A percentile compares a stretch with the other conserved stretches of the same genome.
These are phyloP conservation scores for Zapornia atra DNA, from an alignment of 2,113 vertebrate genomes.

Conservation along the genomic window DNA sequence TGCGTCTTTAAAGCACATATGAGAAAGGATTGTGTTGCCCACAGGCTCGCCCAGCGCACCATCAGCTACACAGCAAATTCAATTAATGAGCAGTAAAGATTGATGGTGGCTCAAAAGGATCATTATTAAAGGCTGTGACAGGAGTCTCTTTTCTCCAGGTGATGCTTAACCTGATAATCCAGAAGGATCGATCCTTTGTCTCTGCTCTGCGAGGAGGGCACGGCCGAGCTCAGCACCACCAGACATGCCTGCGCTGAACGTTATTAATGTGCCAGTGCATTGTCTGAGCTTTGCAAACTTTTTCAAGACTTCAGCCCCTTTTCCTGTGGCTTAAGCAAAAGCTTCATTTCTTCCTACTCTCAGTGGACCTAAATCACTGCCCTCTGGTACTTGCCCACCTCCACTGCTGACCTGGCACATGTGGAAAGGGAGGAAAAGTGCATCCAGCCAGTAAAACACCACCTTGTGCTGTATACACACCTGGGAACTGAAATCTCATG, in stretches of 20 bases:
- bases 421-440: background rate
- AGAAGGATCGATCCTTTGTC: background rate
- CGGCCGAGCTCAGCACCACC: background rate
- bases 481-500: background rate
- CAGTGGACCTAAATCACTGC: rapidly evolving
- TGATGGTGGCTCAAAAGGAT: background rate
- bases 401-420: rapidly evolving
- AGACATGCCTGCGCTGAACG: background rate
- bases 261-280: background rate
- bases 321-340: background rate
- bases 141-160: background rate
- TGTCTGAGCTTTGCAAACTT: background rate
- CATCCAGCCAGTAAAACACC: background rate
- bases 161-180: background rate
- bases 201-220: rapidly evolving
- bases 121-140: background rate
- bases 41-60: background rate
- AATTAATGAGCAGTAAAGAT: background rate
- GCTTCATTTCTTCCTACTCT: background rate
- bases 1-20: background rate
- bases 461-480: background rate
- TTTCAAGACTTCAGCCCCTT: background rate
- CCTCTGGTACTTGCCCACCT: background rate
- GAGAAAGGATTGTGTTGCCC: background rate
- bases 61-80: background rate